phyloP scores from a whole-genome alignment of 2,797 vertebrate genomes.

The Syncerus caffer region DNA sequence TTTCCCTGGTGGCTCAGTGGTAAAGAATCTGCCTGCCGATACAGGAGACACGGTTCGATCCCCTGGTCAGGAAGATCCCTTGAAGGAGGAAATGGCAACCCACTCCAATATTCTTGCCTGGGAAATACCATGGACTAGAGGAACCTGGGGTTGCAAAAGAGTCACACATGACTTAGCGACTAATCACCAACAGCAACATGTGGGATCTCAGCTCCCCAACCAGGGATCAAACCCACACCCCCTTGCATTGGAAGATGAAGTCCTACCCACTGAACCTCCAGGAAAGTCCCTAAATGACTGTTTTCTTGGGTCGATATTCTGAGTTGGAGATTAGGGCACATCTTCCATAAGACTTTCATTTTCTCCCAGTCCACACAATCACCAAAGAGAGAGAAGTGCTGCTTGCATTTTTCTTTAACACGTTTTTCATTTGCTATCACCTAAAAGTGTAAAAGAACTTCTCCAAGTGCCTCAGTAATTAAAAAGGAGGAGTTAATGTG shows the following conservation, averaged over 20 bases:
- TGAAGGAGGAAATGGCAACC: neutral
- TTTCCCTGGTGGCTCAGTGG: neutral
- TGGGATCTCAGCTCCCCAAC: neutral
- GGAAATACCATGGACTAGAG: neutral
- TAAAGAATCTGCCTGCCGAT: neutral
- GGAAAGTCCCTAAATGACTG: neutral
- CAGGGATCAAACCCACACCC: neutral
- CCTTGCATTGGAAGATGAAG: neutral
- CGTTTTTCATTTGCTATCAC: neutral
- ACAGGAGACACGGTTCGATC: fast-evolving
- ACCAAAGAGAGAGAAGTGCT: neutral
- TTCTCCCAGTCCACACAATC: neutral
- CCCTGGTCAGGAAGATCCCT: neutral
- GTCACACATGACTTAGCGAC: neutral
- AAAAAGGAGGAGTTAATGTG: slow-evolving; percentile 5
- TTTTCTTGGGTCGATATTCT: neutral
- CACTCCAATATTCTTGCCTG: neutral
- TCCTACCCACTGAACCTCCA: neutral
- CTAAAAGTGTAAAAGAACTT: slow-evolving; percentile 2
- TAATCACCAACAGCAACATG: neutral
- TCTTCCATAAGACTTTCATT: neutral
- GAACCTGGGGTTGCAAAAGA: neutral
- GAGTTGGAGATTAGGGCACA: neutral
- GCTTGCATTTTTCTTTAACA: neutral
- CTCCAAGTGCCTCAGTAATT: neutral